phyloP scores from a whole-genome alignment of 23 tunicate genomes.

The Botrylloides violaceus region DNA sequence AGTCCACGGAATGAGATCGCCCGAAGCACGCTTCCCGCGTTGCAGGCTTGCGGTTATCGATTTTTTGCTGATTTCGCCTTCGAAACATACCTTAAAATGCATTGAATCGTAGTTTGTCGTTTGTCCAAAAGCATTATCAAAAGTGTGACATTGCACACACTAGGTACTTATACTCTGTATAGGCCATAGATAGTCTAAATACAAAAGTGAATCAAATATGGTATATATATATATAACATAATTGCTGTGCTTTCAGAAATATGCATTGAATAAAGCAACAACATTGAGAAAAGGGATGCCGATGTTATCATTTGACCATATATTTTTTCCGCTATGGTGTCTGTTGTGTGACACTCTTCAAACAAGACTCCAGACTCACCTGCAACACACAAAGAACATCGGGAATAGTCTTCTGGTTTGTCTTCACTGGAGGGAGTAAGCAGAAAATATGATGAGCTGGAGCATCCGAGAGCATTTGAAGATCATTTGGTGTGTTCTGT shows the following conservation, averaged over 20 bases:
- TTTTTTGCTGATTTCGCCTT: constrained; percentile 80
- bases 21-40: constrained; percentile 66
- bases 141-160: no score
- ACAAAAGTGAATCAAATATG: not conserved
- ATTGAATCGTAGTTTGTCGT: no score
- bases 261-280: no score
- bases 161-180: no score
- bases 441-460: constrained; percentile 98
- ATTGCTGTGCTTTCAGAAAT: no score
- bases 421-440: constrained; percentile 65
- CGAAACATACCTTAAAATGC: constrained; percentile 57
- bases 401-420: constrained; percentile 54
- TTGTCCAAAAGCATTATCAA: no score
- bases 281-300: no score
- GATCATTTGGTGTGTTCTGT: constrained; percentile 92
- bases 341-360: no score
- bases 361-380: no score
- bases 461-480: constrained; percentile 95
- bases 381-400: constrained; percentile 80
- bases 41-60: constrained; percentile 36
- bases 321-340: no score
- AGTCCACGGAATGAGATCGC: constrained; percentile 99
- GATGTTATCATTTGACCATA: no score
- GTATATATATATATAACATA: not conserved
- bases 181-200: not conserved